Percentiles rank a stretch among this genome's conserved stretches.
phyloP scores from a whole-genome alignment of 1,140 invertebrate species.

The Platorchestia sp. region DNA sequence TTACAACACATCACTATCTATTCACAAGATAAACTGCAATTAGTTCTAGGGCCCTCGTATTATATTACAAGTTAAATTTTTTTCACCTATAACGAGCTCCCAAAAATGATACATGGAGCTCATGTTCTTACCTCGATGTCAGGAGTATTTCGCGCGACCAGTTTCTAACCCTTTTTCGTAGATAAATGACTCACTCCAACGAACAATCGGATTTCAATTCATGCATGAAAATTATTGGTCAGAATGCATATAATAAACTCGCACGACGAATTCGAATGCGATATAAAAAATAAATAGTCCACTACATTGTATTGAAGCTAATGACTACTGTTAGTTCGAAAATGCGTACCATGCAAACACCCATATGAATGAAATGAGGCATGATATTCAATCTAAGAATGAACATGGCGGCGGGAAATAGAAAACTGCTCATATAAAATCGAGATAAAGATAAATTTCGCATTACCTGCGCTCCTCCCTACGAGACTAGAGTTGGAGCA shows the following conservation, averaged over 20 bases:
- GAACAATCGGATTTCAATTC: not conserved
- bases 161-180: not conserved
- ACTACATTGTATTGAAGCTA: not conserved
- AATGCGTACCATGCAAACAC: not conserved
- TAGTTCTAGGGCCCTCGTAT: not conserved
- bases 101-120: no score
- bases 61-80: no score
- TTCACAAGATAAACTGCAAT: not conserved
- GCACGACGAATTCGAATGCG: not conserved
- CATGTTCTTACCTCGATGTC: no score
- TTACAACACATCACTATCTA: conserved; percentile 21
- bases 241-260: not conserved
- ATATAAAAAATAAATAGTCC: not conserved
- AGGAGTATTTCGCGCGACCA: not conserved
- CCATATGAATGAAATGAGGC: not conserved
- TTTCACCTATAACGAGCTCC: no score
- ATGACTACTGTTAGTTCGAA: not conserved
- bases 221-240: not conserved
- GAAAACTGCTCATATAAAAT: not conserved
- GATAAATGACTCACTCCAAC: not conserved
- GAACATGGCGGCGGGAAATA: not conserved
- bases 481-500: no score
- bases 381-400: not conserved
- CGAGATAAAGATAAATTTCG: not conserved
- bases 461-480: not conserved